Conservation (phyloP, 2,888 invertebrate species). For the Phaonia tiefii region DNA sequence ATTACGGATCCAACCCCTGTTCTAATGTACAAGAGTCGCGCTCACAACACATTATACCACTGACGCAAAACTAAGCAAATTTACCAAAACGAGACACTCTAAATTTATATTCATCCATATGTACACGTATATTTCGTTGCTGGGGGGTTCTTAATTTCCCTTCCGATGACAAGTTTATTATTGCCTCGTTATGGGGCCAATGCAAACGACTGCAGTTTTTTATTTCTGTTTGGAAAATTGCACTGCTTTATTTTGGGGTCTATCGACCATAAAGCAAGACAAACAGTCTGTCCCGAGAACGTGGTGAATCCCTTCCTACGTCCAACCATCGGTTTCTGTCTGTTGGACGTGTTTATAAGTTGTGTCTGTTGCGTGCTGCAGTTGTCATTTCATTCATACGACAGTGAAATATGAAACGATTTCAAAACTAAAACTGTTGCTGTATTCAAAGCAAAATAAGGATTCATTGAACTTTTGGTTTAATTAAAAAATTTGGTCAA, state of each 20-base stretch:
- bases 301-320: not conserved
- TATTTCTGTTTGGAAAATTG: not conserved
- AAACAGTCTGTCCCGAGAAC: constrained; percentile 32
- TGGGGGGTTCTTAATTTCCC: not conserved
- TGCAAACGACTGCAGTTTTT: constrained; percentile 6
- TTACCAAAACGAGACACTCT: too few relatives aligned
- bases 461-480: constrained; percentile 47
- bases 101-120: too few relatives aligned
- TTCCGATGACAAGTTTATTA: constrained; percentile 28
- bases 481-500: constrained; percentile 21
- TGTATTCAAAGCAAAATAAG: constrained; percentile 16
- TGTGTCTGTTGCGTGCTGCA: constrained; percentile 37
- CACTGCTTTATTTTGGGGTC: not conserved
- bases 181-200: constrained; percentile 18
- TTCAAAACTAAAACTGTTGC: constrained; percentile 28
- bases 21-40: too few relatives aligned
- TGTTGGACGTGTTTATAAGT: constrained; percentile 47
- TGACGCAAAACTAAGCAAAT: too few relatives aligned
- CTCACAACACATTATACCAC: too few relatives aligned
- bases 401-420: constrained; percentile 64
- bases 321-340: constrained; percentile 17
- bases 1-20: too few relatives aligned
- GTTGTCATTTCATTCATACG: constrained; percentile 53
- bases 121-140: too few relatives aligned
- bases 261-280: constrained; percentile 24